Base-by-base conservation (phyloP, 2,113 vertebrate species). In the Phalacrocorax pelagicus region DNA sequence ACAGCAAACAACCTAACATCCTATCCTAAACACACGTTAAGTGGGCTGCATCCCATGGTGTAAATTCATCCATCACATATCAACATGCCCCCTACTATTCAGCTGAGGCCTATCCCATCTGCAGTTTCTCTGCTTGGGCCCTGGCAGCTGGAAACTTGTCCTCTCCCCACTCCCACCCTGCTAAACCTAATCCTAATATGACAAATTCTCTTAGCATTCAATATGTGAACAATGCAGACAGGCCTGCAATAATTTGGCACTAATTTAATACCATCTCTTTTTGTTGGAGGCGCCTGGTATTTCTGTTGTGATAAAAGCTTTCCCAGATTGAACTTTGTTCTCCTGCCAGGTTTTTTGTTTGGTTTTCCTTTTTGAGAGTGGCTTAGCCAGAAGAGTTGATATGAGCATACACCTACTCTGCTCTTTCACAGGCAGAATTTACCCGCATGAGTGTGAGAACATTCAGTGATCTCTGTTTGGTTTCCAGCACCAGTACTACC, bases 311-410 rank as follows among this genome's bases (percentile, higher is more conserved):
- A 89, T 69, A 94, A 86, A 94, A 91, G 65, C 58, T 89, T 93
- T 87, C 49, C 54, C 8, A 1, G 57, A 44, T 19, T 89, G 61
- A 74, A 59, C 80, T 91, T 93, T 79, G 49, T 91, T 92, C 86
- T 92, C 30, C 34, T 94, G 91, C 83, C 96, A 97, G 74, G 12
- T 55, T 94, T 96, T 94, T 63, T 92, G 83, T 74, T 94, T 96
- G 49, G 10, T 54, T 95, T 94, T 93, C 24, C n/a, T 69, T 91
- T 95, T 81, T 65, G 40, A 94, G 52, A 44, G 44, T 75, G 34
- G 40, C 57, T 65, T 84, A 82, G 46, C 69, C 44, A 42, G 70
- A 87, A 94, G 40, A 93, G 94, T 72, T 55, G 30, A 10, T 88
- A n/a, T 29, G 61, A 79, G 63, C 58, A 86, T 66, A 65, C 15